These are phyloP conservation scores for Characodon lateralis DNA, from an alignment of 2,797 vertebrate species.

Conservation along the genomic window DNA sequence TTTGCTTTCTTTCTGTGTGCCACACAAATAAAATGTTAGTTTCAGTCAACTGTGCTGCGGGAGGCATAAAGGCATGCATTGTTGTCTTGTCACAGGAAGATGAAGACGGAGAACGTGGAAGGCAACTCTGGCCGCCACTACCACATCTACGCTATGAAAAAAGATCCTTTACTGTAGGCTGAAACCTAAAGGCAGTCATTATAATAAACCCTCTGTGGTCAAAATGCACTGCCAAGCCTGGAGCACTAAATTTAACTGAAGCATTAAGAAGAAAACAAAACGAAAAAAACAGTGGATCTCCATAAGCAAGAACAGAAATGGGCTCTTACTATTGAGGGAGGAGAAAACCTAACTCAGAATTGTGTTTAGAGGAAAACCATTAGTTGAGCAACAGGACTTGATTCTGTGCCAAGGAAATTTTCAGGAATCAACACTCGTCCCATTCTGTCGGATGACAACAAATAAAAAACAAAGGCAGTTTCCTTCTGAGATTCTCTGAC, in stretches of 20 bases:
- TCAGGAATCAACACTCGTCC: conserved; percentile 14
- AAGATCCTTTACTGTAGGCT: conserved; percentile 48
- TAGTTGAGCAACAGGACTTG: conserved; percentile 6
- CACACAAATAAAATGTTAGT: conserved; percentile 52
- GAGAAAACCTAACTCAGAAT: neutral
- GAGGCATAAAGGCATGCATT: conserved; percentile 45
- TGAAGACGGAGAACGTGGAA: conserved; percentile 42
- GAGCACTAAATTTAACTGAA: conserved; percentile 51
- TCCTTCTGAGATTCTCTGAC: conserved; percentile 6
- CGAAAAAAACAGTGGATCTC: conserved; percentile 22
- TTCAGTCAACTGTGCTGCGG: conserved; percentile 39
- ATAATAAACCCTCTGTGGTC: conserved; percentile 55
- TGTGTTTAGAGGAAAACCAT: conserved; percentile 3
- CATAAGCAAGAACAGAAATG: conserved; percentile 25
- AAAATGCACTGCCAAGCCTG: conserved; percentile 54
- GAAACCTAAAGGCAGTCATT: conserved; percentile 59
- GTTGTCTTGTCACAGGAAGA: conserved; percentile 47
- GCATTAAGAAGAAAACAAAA: conserved; percentile 19
- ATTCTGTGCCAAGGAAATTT: conserved; percentile 4
- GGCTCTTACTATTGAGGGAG: conserved; percentile 8
- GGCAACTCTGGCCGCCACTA: conserved; percentile 37
- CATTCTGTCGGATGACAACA: neutral
- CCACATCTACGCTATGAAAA: conserved; percentile 39
- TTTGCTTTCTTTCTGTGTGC: conserved; percentile 26
- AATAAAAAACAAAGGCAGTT: neutral